Percentiles rank a stretch among this genome's conserved stretches.
Evolutionary conservation across 2,797 vertebrate species (phyloP).

Genomic region (Euphonia xanthogaster): DNA sequence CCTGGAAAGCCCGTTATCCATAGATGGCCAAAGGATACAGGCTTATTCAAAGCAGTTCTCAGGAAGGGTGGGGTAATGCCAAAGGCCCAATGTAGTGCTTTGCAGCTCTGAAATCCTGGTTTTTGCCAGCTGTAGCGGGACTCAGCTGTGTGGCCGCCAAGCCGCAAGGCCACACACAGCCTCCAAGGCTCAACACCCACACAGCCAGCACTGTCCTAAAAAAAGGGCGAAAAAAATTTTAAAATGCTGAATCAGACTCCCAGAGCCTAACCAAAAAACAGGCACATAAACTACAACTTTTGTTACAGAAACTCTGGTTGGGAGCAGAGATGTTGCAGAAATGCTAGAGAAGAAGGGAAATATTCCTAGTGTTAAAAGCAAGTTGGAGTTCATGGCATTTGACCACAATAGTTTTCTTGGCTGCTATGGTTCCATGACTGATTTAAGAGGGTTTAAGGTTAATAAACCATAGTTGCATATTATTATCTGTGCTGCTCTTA

Average conservation of each 20-base stretch:
- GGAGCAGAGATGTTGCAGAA: background rate
- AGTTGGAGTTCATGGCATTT: constrained; percentile 23
- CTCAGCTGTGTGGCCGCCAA: background rate
- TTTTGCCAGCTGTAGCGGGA: constrained; percentile 32
- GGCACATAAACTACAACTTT: constrained; percentile 5
- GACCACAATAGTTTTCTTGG: constrained; percentile 71
- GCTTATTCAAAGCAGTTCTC: constrained; percentile 18
- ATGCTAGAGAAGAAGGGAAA: background rate
- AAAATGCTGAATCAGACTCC: constrained; percentile 53
- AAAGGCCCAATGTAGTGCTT: background rate
- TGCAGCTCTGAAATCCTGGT: constrained; percentile 6
- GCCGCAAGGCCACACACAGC: constrained; percentile 10
- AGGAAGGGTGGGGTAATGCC: constrained; percentile 7
- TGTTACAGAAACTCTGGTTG: constrained; percentile 2
- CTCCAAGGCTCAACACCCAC: constrained; percentile 45
- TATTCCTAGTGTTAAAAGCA: constrained; percentile 39
- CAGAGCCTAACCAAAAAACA: constrained; percentile 26
- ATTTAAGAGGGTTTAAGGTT: constrained; percentile 67
- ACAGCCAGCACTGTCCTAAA: background rate
- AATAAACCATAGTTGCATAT: constrained; percentile 58
- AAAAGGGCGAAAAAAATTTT: background rate
- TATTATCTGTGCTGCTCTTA: constrained; percentile 50
- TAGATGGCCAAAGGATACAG: background rate
- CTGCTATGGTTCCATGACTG: constrained; percentile 54
- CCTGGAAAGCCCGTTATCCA: background rate